Evolutionary conservation across 2,113 vertebrate genomes (phyloP), one percentile per base, ranked within the genome.

Genomic region (Synchiropus splendidus): DNA sequence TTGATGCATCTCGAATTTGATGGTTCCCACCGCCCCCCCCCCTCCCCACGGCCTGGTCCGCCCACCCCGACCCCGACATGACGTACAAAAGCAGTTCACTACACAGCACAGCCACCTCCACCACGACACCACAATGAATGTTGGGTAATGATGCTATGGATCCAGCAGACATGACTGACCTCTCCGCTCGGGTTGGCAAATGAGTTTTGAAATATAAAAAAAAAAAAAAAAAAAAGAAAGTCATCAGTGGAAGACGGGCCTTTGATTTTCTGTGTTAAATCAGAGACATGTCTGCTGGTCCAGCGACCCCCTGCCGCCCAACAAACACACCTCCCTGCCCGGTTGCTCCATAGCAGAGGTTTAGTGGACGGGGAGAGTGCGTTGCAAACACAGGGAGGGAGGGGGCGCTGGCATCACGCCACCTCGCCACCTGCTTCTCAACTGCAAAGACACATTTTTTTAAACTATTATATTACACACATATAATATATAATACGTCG

Each of bases 91-190:
- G 57, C 73, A 68, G 47, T 75, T 76, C 54, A 84, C 74, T 74
- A 72, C 74, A 81, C 70, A 61, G 60, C 74, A 78, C 74, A 54
- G 77, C 73, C 75, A 82, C 64, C 70, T 78, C 64, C 62, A 80
- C 71, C 72, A 80, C 67, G 46, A 77, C 74, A 77, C 64, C 57
- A 79, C 64, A 59, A 72, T 56, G 53, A 76, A 80, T 62, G 60
- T 67, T 78, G 70, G 75, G 61, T 75, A 67, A 69, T 57, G 63
- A 73, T 60, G 42, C 53, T 33, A 42, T 48, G 50, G 61, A 51
- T 46, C 45, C 12, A 21, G 39, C 53, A 69, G 54, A 66, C 66
- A 59, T 56, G 40, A 71, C 61, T 36, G 38, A 37, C 17, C 18
- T 46, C 32, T 39, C 5, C 12, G 18, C 10, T 41, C n/a, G 10